A percentile compares a stretch with the other conserved stretches of the same genome.
phyloP scores from a whole-genome alignment of 2,113 vertebrate genomes.

The Mobula birostris region DNA sequence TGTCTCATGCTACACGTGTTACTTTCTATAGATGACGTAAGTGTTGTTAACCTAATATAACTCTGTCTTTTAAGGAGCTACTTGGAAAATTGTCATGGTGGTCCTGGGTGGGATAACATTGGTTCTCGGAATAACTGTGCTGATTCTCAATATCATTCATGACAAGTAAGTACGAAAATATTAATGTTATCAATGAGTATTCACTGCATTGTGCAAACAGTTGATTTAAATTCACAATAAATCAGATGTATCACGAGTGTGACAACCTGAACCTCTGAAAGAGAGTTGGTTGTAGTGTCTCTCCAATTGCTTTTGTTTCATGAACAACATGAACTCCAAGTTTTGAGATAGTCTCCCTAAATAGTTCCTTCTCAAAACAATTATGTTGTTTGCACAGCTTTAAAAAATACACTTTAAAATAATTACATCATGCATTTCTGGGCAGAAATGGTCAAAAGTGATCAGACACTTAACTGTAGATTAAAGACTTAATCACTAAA shows the following conservation, averaged over 20 bases:
- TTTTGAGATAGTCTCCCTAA: background rate
- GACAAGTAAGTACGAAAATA: constrained; percentile 62
- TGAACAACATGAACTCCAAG: too few species aligned
- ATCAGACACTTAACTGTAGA: background rate
- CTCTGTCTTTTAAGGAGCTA: constrained; percentile 56
- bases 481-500: background rate
- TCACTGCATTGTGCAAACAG: background rate
- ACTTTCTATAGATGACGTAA: background rate
- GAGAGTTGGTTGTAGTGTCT: background rate
- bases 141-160: constrained; percentile 67
- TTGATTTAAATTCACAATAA: background rate
- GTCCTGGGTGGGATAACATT: constrained; percentile 72
- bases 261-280: background rate
- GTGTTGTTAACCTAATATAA: background rate
- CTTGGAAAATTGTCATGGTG: constrained; percentile 77
- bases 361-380: background rate
- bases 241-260: background rate
- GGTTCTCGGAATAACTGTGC: constrained; percentile 66
- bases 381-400: background rate
- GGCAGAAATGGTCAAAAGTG: background rate
- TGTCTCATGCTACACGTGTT: background rate
- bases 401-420: background rate
- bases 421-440: background rate
- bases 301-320: background rate
- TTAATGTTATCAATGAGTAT: background rate